Conservation (phyloP, 2,113 vertebrate species). For the Eptesicus fuscus region DNA sequence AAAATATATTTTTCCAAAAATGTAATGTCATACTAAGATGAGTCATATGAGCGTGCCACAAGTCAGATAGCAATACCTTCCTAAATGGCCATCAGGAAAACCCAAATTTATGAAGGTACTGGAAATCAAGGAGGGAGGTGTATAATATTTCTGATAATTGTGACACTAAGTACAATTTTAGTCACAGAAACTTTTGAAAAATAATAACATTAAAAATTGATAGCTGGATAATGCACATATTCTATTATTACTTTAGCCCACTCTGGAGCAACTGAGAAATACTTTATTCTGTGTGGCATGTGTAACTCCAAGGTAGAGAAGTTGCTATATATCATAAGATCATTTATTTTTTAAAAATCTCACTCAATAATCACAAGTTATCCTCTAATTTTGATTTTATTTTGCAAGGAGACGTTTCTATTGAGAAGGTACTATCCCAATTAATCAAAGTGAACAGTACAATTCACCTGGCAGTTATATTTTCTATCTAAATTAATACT, state of each 20-base stretch:
- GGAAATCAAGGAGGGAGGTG: neutral
- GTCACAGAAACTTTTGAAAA: neutral
- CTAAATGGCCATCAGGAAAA: neutral
- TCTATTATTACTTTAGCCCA: neutral
- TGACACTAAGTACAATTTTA: neutral
- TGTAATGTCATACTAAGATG: neutral
- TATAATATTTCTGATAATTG: neutral
- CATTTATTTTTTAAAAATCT: neutral
- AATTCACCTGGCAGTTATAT: neutral
- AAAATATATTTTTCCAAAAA: neutral
- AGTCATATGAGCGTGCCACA: neutral
- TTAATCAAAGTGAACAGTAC: neutral
- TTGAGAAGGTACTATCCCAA: neutral
- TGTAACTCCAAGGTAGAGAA: neutral
- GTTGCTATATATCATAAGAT: neutral
- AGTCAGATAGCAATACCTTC: neutral
- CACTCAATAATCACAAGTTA: neutral
- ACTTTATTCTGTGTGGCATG: neutral
- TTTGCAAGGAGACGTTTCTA: neutral
- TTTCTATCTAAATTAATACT: slow-evolving; percentile 16
- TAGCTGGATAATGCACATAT: neutral
- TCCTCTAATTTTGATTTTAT: neutral
- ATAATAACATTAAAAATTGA: neutral
- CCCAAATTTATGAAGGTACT: neutral
- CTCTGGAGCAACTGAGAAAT: neutral